Evolutionary conservation across 2,888 invertebrate genomes (phyloP), one percentile per base, ranked within the genome.

Genomic region (Eupithecia inturbata): DNA sequence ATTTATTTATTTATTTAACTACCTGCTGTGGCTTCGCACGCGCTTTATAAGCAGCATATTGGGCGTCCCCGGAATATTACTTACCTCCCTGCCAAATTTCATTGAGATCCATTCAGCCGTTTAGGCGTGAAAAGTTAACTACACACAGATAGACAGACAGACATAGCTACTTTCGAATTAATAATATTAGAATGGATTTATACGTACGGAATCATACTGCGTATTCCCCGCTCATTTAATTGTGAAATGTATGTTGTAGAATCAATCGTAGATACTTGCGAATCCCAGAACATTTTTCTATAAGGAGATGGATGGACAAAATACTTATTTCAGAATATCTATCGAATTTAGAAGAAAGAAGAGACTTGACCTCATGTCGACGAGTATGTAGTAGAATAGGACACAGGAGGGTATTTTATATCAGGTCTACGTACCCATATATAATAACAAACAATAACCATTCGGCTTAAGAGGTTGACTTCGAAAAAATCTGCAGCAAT

Each of bases 371-470:
- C 39, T 64, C n/a, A 39, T n/a, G 14, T 64, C 64, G 33, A 36
- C 28, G 62, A 63, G 16, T 19, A 31, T 31, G 36, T 64, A 33
- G 12, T 36, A 36, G 26, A 63, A 63, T 22, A 63, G 63, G 63
- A n/a, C 64, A 22, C 26, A 16, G 12, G 39, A 36, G 64, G 7
- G 66, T 26, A 41, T 66, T 41, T 64, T 64, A 64, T 49, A 71
- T 68, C 33, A 64, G 60, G 57, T 31, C n/a, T 22, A 60, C 62
- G 62, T 69, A 62, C 45, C 28, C 26, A 45, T 41, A 53, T 57
- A 36, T 80, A 81, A 78, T 81, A 85, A 85, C 80, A 82, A 84
- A 85, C 83, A 83, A 84, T 87, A 86, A 84, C 85, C 82, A 81
- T 80, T 80, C 62, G 75, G 79, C 79, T 81, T 78, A 84, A 88